These are phyloP conservation scores for Balaeniceps rex DNA, from an alignment of 2,113 vertebrate genomes.

Conservation along the genomic window DNA sequence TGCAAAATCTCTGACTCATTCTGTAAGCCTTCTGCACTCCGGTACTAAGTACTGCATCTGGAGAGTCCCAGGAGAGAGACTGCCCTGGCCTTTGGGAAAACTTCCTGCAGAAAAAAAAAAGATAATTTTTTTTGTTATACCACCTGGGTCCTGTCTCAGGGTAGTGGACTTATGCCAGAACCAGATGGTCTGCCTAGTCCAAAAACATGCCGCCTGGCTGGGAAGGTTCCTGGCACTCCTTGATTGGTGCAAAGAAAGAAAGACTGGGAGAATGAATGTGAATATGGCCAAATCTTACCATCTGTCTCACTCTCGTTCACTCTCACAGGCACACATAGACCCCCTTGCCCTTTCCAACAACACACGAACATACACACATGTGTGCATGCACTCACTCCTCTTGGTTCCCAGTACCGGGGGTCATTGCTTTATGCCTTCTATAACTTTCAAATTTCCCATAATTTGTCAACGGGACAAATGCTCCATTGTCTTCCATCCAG, in stretches of 20 bases:
- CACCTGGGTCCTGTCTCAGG: not conserved
- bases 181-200: not conserved
- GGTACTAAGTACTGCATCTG: fast-evolving
- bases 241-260: not conserved
- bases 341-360: not conserved
- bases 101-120: not conserved
- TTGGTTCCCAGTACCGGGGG: fast-evolving
- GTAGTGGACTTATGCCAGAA: not conserved
- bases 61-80: not conserved
- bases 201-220: fast-evolving
- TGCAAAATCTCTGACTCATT: not conserved
- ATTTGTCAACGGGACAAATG: not conserved
- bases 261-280: not conserved
- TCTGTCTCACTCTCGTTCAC: not conserved
- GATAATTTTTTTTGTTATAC: not conserved
- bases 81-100: not conserved
- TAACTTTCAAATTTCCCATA: not conserved
- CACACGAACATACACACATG: not conserved
- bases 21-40: not conserved
- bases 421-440: not conserved
- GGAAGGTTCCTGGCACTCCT: not conserved
- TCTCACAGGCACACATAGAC: not conserved
- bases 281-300: not conserved
- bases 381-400: not conserved
- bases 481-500: not conserved